phyloP scores from a whole-genome alignment of 2,113 vertebrate species.

The Anhinga rufa region DNA sequence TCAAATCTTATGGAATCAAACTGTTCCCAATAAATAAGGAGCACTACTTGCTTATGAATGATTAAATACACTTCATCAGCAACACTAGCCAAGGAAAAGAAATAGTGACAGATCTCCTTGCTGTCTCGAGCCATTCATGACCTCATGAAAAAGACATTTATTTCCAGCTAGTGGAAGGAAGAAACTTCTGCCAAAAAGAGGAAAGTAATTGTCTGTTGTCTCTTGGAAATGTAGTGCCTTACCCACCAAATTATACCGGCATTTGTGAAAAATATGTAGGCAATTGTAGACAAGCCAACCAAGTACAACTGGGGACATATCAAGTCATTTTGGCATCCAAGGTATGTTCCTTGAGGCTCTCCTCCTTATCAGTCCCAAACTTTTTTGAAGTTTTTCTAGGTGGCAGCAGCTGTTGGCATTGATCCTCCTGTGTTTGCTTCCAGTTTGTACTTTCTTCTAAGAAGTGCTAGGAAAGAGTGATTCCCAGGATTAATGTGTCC shows the following conservation, averaged over 20 bases:
- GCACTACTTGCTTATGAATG: constrained; percentile 42
- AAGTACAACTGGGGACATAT: not conserved
- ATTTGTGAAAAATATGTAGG: not conserved
- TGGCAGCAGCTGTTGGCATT: not conserved
- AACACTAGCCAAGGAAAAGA: constrained; percentile 20
- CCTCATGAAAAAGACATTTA: not conserved
- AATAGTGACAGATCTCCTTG: not conserved
- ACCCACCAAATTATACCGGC: not conserved
- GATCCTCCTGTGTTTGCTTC: not conserved
- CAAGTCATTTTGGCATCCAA: not conserved
- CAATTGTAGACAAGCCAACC: not conserved
- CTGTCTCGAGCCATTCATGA: constrained; percentile 9
- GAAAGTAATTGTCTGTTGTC: not conserved
- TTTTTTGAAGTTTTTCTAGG: not conserved
- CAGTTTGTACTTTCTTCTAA: not conserved
- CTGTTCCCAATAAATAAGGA: constrained; percentile 45
- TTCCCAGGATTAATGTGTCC: not conserved
- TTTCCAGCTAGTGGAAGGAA: not conserved
- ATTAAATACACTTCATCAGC: constrained; percentile 52
- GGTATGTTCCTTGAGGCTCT: not conserved
- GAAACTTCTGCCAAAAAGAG: not conserved
- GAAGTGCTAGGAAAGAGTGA: not conserved
- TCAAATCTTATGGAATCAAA: constrained; percentile 52
- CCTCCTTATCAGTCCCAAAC: not conserved
- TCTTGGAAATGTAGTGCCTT: not conserved